Base-by-base conservation (phyloP, 1,140 invertebrate genomes). In the Pissodes strobi region DNA sequence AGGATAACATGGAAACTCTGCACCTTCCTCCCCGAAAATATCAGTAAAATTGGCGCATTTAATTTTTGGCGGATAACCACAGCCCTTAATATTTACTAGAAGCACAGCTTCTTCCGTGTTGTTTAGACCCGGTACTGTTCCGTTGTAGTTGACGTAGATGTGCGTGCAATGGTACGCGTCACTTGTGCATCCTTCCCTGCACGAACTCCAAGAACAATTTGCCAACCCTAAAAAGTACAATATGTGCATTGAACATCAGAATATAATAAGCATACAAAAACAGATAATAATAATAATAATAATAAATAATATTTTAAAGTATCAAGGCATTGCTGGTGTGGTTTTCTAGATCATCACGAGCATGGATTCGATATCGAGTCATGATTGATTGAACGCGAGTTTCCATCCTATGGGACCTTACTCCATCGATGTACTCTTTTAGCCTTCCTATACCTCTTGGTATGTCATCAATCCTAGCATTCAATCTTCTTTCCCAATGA, bases 11-110 rank as follows among this genome's bases (percentile, higher is more conserved):
- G 90, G 89, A 76, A 91, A 93, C 71, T 84, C 85, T 18, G 88
- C 86, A 56, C 90, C 90, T 68, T 89, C 86, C 69, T 84, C 82
- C 51, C 90, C 91, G 72, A 89, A 90, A 61, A 83, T 85, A 22
- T 84, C 82, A 30, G 89, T 91, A 75, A 94, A 94, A 70, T 91
- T 90, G 67, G 87, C 84, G 79, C 92, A 95, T 71, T 89, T 85
- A n/a, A 93, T 89, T 18, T 81, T 82, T 15, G 92, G 92, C 43
- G 92, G 92, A 78, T 94, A 94, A n/a, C 92, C 92, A 78, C 92
- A 94, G 3, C 91, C 91, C 77, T 90, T 91, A 74, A 90, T 90
- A 78, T 91, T 91, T 52, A 91, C 88, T 56, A 90, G 78, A 4
- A 91, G 81, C 15, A 88, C 84, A 12, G 88, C 88, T 70, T 90